Evolutionary conservation across 2,888 invertebrate species (phyloP).

Genomic region (Nomada flava): DNA sequence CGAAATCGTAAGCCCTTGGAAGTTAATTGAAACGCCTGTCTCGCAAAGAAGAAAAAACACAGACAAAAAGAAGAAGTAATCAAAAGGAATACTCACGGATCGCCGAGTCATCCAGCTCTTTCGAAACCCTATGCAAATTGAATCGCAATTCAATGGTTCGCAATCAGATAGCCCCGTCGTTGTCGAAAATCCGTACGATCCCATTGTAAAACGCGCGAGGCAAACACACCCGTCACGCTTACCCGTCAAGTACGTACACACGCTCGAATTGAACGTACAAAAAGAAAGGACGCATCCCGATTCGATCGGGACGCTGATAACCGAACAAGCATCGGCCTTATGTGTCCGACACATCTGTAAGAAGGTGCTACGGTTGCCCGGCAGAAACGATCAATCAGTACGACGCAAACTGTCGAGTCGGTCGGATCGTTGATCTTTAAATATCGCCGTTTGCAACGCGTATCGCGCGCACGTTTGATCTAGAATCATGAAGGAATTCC

Average conservation of each 20-base stretch:
- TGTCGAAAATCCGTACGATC: no score
- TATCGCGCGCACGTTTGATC: background rate
- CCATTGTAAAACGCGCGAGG: no score
- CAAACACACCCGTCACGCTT: background rate
- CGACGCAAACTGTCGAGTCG: slow-evolving; percentile 48
- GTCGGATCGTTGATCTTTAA: slow-evolving; percentile 12
- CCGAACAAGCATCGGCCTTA: background rate
- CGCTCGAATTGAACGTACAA: background rate
- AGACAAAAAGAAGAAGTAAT: background rate
- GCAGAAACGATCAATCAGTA: slow-evolving; percentile 52
- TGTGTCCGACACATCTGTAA: background rate
- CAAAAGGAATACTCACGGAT: no score
- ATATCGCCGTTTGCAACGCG: no score
- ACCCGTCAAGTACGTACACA: no score
- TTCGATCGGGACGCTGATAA: background rate
- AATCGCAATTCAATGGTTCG: no score
- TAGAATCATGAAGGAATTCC: slow-evolving; percentile 24
- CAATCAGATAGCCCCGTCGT: no score
- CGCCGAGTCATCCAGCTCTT: background rate
- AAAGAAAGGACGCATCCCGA: no score
- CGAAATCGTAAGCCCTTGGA: no score
- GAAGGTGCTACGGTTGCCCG: slow-evolving; percentile 23
- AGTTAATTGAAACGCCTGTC: no score
- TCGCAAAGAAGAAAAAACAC: no score
- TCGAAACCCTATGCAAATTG: no score